These are phyloP conservation scores for Sminthurides aquaticus DNA, from an alignment of 2,888 invertebrate genomes.

Conservation along the genomic window DNA sequence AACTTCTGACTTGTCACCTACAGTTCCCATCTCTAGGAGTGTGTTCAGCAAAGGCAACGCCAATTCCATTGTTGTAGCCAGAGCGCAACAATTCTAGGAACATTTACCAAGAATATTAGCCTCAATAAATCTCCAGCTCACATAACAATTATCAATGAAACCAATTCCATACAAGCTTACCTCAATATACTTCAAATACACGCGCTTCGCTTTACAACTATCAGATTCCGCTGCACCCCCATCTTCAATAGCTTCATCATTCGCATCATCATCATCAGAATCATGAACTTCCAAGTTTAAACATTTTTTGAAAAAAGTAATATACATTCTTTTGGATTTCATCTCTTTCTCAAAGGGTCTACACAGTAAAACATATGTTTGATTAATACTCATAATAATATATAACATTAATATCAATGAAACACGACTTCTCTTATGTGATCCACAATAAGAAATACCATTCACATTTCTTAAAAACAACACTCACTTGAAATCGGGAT, in stretches of 20 bases:
- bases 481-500: slow-evolving; percentile 20
- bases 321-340: slow-evolving; percentile 16
- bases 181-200: slow-evolving; percentile 21
- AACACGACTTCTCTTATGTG: too few species aligned
- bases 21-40: slow-evolving; percentile 33
- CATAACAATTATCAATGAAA: too few species aligned
- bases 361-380: not conserved
- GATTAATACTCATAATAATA: too few species aligned
- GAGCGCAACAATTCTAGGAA: slow-evolving; percentile 15
- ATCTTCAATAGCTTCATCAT: slow-evolving; percentile 17
- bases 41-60: slow-evolving; percentile 27
- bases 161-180: slow-evolving; percentile 13
- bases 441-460: too few species aligned
- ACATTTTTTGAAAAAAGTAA: slow-evolving; percentile 17
- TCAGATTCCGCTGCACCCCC: slow-evolving; percentile 16
- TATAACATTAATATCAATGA: slow-evolving; percentile 1
- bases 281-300: slow-evolving; percentile 13
- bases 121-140: too few species aligned
- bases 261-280: slow-evolving; percentile 12
- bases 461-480: not conserved
- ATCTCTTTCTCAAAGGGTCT: slow-evolving; percentile 15
- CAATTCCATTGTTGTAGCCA: slow-evolving; percentile 9
- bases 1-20: slow-evolving; percentile 34
- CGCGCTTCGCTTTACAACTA: slow-evolving; percentile 10
- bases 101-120: not conserved